These are phyloP conservation scores for Halocynthia roretzi DNA, from an alignment of 23 tunicate species.

Conservation along the genomic window DNA sequence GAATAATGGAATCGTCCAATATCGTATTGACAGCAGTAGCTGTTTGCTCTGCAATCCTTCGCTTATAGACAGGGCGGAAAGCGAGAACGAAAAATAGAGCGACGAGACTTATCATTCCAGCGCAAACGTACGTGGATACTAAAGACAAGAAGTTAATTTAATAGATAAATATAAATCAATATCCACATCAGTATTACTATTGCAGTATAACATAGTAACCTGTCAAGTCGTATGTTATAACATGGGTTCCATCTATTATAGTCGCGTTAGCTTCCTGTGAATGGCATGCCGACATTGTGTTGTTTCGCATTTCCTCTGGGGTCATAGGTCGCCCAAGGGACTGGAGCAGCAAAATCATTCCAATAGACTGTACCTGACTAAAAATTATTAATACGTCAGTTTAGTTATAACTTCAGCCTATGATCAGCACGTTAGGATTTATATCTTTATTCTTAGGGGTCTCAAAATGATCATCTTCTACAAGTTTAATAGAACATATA, in stretches of 20 bases:
- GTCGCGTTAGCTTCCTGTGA: background rate
- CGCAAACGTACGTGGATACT: constrained; percentile 69
- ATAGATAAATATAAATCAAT: no score
- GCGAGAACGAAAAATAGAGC: constrained; percentile 25
- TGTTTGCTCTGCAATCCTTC: constrained; percentile 57
- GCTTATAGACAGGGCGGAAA: constrained; percentile 59
- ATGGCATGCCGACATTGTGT: constrained; percentile 41
- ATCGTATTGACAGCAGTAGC: background rate
- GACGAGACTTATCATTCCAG: constrained; percentile 43
- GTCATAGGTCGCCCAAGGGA: constrained; percentile 57
- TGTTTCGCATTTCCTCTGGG: constrained; percentile 19
- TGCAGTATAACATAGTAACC: background rate
- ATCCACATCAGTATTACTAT: background rate
- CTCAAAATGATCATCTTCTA: no score
- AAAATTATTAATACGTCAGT: background rate
- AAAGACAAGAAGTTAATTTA: constrained; percentile 3
- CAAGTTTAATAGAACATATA: no score
- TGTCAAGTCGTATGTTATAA: constrained; percentile 10
- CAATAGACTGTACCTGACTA: constrained; percentile 70
- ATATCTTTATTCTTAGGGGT: no score
- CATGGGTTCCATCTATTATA: background rate
- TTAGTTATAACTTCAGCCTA: no score
- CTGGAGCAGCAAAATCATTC: constrained; percentile 49
- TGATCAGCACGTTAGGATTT: no score
- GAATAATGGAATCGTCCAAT: no score